These are phyloP conservation scores for Actenoides lindsayi DNA, from an alignment of 2,113 vertebrate genomes.

Conservation along the genomic window DNA sequence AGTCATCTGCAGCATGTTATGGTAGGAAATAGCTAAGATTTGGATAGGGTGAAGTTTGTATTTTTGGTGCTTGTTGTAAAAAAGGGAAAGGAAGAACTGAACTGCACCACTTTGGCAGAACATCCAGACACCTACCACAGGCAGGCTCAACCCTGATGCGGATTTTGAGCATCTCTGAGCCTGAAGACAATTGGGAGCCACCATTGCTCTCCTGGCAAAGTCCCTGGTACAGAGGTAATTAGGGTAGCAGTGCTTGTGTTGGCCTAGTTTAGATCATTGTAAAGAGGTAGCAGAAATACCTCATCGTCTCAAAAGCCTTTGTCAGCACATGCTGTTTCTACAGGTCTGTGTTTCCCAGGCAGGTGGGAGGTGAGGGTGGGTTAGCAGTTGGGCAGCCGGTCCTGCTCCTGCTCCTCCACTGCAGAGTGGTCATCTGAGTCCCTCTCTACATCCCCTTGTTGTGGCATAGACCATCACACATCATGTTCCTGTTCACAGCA, in stretches of 20 bases:
- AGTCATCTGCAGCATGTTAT: neutral
- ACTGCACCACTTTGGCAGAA: neutral
- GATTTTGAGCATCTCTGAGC: neutral
- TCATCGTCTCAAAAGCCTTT: neutral
- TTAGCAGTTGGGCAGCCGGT: neutral
- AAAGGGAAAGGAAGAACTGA: neutral
- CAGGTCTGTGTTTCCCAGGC: neutral
- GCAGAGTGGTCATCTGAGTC: neutral
- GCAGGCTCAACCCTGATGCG: neutral
- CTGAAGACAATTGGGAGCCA: neutral
- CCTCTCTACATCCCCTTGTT: neutral
- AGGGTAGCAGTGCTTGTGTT: neutral
- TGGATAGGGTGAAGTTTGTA: neutral
- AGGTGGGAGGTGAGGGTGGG: neutral
- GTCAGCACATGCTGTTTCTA: neutral
- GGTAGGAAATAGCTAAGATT: neutral
- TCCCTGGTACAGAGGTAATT: neutral
- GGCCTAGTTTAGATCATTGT: neutral
- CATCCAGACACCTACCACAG: neutral
- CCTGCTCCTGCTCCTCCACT: neutral
- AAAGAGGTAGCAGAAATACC: neutral
- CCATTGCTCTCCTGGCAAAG: neutral
- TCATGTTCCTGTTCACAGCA: neutral
- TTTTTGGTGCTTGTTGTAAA: neutral
- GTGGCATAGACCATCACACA: neutral